phyloP scores from a whole-genome alignment of 2,797 vertebrate species.

The Avahi laniger region DNA sequence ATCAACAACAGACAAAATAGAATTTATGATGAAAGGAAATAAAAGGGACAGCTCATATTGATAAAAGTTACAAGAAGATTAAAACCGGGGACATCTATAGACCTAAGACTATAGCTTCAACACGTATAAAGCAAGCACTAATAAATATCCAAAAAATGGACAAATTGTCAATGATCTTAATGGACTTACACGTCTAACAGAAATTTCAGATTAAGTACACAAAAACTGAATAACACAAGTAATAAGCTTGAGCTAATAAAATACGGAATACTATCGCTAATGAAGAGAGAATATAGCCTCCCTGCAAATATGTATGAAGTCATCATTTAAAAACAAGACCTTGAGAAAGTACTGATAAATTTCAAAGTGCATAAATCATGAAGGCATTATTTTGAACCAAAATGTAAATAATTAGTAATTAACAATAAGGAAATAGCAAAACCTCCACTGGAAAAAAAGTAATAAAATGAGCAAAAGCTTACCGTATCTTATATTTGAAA shows the following conservation, averaged over 20 bases:
- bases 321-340: neutral
- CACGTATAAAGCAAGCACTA: neutral
- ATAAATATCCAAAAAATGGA: neutral
- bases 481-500: neutral
- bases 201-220: neutral
- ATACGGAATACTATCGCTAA: neutral
- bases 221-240: neutral
- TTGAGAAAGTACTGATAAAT: neutral
- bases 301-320: neutral
- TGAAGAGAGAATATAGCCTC: neutral
- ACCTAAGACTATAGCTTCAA: neutral
- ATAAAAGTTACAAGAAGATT: neutral
- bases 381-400: neutral
- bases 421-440: neutral
- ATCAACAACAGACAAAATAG: neutral
- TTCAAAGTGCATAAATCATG: neutral
- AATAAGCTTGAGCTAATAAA: neutral
- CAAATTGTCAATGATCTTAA: neutral
- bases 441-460: neutral
- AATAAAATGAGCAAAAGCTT: neutral
- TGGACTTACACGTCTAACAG: neutral
- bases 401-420: neutral
- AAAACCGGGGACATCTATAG: no score
- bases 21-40: neutral
- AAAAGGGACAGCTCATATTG: neutral